Percentiles rank a stretch among this genome's conserved stretches.
These are phyloP conservation scores for Pipistrellus nathusii DNA, from an alignment of 2,797 vertebrate genomes.

Conservation along the genomic window DNA sequence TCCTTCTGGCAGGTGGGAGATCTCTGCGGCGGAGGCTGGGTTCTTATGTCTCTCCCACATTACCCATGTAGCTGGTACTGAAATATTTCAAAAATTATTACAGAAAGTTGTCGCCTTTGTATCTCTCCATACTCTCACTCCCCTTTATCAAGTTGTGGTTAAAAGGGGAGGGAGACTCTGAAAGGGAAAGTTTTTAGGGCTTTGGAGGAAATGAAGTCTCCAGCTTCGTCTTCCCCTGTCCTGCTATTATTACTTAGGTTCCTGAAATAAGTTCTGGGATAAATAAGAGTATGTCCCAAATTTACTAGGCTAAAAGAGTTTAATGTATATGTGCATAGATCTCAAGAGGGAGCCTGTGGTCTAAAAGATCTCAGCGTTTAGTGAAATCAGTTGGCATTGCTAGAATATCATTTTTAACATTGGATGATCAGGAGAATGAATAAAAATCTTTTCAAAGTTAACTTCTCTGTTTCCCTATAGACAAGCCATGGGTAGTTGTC, in stretches of 20 bases:
- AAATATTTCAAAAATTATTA: conserved; percentile 4
- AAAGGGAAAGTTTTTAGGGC: not conserved
- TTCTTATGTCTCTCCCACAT: not conserved
- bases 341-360: not conserved
- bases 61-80: not conserved
- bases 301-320: not conserved
- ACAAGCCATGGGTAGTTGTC: not conserved
- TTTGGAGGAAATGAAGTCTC: not conserved
- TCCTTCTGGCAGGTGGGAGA: not conserved
- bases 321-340: not conserved
- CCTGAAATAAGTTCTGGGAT: conserved; percentile 21
- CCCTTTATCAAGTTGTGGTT: not conserved
- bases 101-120: conserved; percentile 17
- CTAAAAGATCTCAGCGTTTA: not conserved
- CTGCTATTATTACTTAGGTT: not conserved
- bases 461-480: not conserved
- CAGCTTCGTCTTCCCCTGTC: not conserved
- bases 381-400: not conserved
- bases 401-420: conserved; percentile 34
- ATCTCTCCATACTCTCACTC: not conserved
- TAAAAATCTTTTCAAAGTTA: conserved; percentile 28
- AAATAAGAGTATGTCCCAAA: not conserved
- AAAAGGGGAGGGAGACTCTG: not conserved
- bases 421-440: conserved; percentile 45
- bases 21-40: not conserved